A percentile compares a stretch with the other conserved stretches of the same genome.
phyloP scores from a whole-genome alignment of 2,888 invertebrate species.

The Pachymerium ferrugineum region DNA sequence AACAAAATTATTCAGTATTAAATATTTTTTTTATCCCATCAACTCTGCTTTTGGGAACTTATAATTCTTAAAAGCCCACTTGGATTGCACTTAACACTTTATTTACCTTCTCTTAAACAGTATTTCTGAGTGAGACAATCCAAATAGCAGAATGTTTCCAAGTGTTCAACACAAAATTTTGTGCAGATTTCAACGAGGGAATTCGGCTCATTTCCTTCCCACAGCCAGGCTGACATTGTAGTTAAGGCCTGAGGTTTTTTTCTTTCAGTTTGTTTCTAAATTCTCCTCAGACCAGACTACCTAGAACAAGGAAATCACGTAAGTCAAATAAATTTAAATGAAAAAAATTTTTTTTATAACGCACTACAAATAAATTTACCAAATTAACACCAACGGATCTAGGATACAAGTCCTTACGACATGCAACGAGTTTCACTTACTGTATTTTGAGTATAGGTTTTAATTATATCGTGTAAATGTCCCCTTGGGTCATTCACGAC shows the following conservation, averaged over 20 bases:
- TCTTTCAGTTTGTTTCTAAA: background rate
- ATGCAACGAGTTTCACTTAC: too few species aligned
- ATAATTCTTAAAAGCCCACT: too few species aligned
- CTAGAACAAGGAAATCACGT: background rate
- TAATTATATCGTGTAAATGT: too few species aligned
- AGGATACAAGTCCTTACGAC: too few species aligned
- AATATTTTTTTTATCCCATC: too few species aligned
- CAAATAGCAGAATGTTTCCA: constrained; percentile 57
- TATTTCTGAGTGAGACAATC: constrained; percentile 51
- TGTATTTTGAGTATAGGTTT: background rate
- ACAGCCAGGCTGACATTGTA: constrained; percentile 32
- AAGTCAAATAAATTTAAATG: background rate
- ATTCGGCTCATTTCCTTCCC: constrained; percentile 52
- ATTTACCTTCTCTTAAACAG: constrained; percentile 52
- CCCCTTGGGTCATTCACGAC: too few species aligned
- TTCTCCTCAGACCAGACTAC: background rate
- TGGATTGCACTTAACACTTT: too few species aligned
- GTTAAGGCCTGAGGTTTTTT: too few species aligned
- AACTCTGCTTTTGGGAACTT: too few species aligned
- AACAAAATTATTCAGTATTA: background rate
- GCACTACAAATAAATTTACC: too few species aligned
- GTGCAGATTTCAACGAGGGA: constrained; percentile 54
- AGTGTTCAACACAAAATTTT: constrained; percentile 57
- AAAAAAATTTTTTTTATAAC: too few species aligned
- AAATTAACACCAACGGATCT: too few species aligned